Base-by-base conservation (phyloP, 2,888 invertebrate species). In the Macrosiphum euphorbiae region DNA sequence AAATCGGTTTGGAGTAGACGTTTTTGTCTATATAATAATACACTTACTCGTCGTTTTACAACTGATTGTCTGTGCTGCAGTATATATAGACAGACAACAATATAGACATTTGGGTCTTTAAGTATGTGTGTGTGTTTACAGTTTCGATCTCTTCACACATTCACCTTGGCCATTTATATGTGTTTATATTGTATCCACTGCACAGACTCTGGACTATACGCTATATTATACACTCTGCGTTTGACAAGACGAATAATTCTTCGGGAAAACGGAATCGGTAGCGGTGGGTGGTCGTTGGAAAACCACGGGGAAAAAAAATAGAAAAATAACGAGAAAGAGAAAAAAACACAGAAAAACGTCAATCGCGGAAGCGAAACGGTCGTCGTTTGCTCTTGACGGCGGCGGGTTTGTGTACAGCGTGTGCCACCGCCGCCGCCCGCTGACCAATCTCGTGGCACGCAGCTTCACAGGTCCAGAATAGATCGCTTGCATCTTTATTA, bases 161-260 rank as follows among this genome's bases (percentile, higher is more conserved):
- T 55, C 2, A n/a, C 28, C 20, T n/a, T 11, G 26, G 1, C 16
- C 41, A 67, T 41, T 47, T 58, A 26, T 58, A 58, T 58, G 10
- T 26, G 58, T 58, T 8, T 58, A 58, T 58, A 35, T 78, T 35
- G 47, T 47, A 35, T 67, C 50, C 13, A 90, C 35, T n/a, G 61
- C 35, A 90, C 50, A 26, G 61, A 28, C 35, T 28, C 24, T 11
- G 35, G 47, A 10, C n/a, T 87, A 44, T 28, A 35, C 50, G 35
- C 35, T 78, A 35, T 78, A 78, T 35, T 35, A 41, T 78, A 78
- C 78, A 35, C 78, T 20, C 92, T 92, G 92, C 10, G 50, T 87
- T 87, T 92, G 92, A 92, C 92, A 67, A 61, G 92, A 88, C 87
- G 87, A 92, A 92, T 92, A 92, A 92, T 61, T 92, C 87, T 87